These are phyloP conservation scores for Calonectris borealis DNA, from an alignment of 2,113 vertebrate species.

Conservation along the genomic window DNA sequence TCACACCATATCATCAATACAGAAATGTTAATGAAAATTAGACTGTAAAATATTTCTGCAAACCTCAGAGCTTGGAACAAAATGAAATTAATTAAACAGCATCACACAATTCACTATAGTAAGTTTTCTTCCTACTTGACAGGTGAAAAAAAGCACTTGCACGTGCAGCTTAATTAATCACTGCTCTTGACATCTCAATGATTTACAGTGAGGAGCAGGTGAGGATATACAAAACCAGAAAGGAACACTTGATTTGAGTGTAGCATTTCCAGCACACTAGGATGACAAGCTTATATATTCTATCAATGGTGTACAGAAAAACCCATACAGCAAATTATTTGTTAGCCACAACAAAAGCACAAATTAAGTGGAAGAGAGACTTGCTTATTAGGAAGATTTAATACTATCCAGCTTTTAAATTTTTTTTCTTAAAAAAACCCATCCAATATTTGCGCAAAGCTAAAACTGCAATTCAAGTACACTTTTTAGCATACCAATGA, in stretches of 20 bases:
- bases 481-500: background rate
- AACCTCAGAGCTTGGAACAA: conserved; percentile 33
- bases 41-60: conserved; percentile 60
- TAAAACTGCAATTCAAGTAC: background rate
- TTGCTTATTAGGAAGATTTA: conserved; percentile 63
- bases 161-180: conserved; percentile 92
- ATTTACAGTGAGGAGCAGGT: conserved; percentile 96
- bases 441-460: background rate
- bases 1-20: background rate
- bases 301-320: conserved; percentile 65
- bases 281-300: conserved; percentile 88
- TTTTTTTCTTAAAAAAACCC: background rate
- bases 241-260: conserved; percentile 76
- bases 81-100: conserved; percentile 63
- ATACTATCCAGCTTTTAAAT: conserved; percentile 8
- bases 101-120: conserved; percentile 65
- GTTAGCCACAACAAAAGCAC: conserved; percentile 64
- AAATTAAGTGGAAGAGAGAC: conserved; percentile 60
- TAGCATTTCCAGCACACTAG: conserved; percentile 76
- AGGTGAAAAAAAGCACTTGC: conserved; percentile 89
- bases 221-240: conserved; percentile 88
- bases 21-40: conserved; percentile 44
- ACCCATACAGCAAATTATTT: conserved; percentile 63
- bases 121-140: conserved; percentile 79
- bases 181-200: conserved; percentile 86